Evolutionary conservation across 2,888 invertebrate species (phyloP).

Genomic region (Steinernema hermaphroditum): DNA sequence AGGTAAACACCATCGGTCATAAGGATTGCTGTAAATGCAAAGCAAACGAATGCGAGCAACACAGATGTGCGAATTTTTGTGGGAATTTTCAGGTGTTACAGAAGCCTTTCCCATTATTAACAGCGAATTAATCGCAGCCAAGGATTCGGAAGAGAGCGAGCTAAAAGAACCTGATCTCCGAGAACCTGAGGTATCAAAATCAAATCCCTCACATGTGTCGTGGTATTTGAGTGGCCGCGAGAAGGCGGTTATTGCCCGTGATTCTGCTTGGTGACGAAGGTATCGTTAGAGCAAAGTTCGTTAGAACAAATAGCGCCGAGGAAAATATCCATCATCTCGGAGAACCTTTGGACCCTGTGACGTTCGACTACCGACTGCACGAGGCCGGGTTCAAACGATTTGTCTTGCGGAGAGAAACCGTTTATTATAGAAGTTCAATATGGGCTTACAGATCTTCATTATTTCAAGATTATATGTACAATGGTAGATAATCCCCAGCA

Average conservation of each 20-base stretch:
- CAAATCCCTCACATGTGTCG: background rate
- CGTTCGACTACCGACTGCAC: background rate
- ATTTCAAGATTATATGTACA: too few relatives aligned
- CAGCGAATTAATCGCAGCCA: too few relatives aligned
- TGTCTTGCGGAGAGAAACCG: background rate
- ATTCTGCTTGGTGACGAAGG: background rate
- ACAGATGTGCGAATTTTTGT: too few relatives aligned
- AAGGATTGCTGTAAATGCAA: too few relatives aligned
- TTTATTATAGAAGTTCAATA: constrained; percentile 29
- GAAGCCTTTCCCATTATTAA: too few relatives aligned
- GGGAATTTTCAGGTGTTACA: too few relatives aligned
- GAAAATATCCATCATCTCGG: constrained; percentile 9
- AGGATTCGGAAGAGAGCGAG: too few relatives aligned
- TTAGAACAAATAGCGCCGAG: background rate
- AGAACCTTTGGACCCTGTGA: constrained; percentile 20
- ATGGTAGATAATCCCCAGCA: constrained; percentile 3
- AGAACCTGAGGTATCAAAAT: too few relatives aligned
- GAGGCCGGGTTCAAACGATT: background rate
- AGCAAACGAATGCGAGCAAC: too few relatives aligned
- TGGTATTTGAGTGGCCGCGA: background rate
- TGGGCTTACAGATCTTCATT: constrained; percentile 3
- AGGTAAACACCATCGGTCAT: too few relatives aligned
- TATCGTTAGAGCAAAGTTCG: constrained; percentile 2
- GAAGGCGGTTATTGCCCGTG: background rate
- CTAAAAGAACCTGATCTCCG: too few relatives aligned